Conservation (phyloP, 92 coral and sea anemone genomes). For the Phenganax subtilis region DNA sequence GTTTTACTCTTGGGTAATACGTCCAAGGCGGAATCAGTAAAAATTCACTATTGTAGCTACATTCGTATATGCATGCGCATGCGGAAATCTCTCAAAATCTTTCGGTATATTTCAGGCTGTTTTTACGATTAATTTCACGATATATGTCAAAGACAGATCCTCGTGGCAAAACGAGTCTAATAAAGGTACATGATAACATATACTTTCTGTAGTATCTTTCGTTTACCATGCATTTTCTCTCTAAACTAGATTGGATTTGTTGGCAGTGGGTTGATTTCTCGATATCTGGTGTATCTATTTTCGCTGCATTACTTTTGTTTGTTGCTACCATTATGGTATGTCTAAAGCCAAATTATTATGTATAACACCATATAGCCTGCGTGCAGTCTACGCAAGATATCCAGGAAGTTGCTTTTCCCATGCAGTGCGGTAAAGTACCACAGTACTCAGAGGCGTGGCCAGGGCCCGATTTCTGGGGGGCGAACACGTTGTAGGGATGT, state of each 20-base stretch:
- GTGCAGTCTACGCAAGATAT: no score
- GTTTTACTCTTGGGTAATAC: not conserved
- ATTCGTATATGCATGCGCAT: no score
- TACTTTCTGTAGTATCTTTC: not conserved
- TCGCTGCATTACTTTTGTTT: slow-evolving; percentile 5
- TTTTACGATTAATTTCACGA: not conserved
- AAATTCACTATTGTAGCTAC: not conserved
- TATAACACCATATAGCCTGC: no score
- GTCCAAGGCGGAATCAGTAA: not conserved
- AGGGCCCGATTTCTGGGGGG: no score
- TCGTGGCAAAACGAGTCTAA: slow-evolving; percentile 20
- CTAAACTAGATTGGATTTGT: slow-evolving; percentile 15
- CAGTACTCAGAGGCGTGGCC: no score
- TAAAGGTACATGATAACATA: not conserved
- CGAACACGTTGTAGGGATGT: no score
- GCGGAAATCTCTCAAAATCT: not conserved
- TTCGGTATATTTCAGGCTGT: not conserved
- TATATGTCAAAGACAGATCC: slow-evolving; percentile 20
- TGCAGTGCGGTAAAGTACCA: no score
- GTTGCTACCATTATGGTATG: slow-evolving; percentile 12
- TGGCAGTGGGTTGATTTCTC: slow-evolving; percentile 29
- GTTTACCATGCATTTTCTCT: not conserved
- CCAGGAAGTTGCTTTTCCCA: no score
- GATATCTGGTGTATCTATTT: slow-evolving; percentile 24
- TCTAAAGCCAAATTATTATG: not conserved